Evolutionary conservation across 2,797 vertebrate species (phyloP), one percentile per base, ranked within the genome.

Genomic region (Sebastes miniatus): DNA sequence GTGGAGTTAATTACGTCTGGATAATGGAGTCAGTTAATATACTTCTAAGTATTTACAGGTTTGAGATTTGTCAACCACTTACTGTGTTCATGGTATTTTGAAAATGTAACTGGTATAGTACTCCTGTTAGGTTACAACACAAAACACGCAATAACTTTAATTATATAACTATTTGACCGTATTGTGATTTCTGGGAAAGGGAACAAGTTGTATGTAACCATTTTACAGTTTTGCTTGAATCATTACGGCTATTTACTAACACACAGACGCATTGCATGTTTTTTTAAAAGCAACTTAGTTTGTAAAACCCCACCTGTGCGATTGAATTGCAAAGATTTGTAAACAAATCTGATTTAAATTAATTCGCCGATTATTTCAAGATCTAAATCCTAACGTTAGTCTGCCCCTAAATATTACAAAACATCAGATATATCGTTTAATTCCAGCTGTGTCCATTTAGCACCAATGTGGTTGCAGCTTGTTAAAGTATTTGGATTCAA

Each of bases 391-490:
- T 18, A 52, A 72, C 12, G 18, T 59, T 56, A 61, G 12, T 52
- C 27, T 57, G 8, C 5, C 14, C 5, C 4, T 27, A 71, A 70
- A 50, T 62, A 59, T 61, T 14, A 64, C 1, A 86, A 61, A 43
- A 65, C n/a, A 73, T 63, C 4, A 43, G 22, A n/a, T 29, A 7
- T 25, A 7, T 69, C 25, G 10, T 59, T 73, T 31, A 4, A 69
- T 77, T 86, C 70, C 69, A 83, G 62, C 80, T 18, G 65, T 61
- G 24, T 83, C 66, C 61, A 63, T 71, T 67, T 50, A 86, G 34
- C 52, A 75, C 9, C 61, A 68, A 71, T 47, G 58, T 61, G 43
- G 4, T 20, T 63, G 34, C 59, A 64, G 7, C 62, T 72, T 58
- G 14, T 47, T 43, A n/a, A 32, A 67, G 24, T 25, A 54, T 56